These are phyloP conservation scores for Drosophila rhopaloa DNA, from an alignment of 1,140 invertebrate species.

Conservation along the genomic window DNA sequence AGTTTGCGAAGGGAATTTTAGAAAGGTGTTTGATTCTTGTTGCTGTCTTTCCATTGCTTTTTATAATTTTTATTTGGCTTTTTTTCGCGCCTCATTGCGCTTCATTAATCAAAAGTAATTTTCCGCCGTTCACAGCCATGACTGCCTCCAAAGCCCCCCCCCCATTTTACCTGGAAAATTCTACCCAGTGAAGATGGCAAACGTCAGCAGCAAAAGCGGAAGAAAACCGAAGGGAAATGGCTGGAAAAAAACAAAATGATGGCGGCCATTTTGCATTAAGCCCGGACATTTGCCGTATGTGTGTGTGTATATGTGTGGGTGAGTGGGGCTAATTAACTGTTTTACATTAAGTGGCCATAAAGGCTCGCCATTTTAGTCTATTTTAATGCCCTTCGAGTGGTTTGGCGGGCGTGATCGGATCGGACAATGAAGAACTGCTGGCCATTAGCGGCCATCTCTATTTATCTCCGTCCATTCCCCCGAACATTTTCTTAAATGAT, in stretches of 20 bases:
- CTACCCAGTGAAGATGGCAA: constrained; percentile 57
- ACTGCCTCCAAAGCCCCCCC: background rate
- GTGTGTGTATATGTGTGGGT: constrained; percentile 24
- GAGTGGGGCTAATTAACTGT: constrained; percentile 76
- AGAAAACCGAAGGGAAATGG: constrained; percentile 26
- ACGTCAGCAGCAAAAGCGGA: constrained; percentile 52
- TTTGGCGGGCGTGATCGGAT: constrained; percentile 67
- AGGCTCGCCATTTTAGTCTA: constrained; percentile 71
- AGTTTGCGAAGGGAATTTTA: constrained; percentile 25
- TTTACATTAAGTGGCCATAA: constrained; percentile 82
- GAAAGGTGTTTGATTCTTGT: constrained; percentile 15
- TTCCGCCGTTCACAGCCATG: constrained; percentile 64
- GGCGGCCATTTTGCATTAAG: constrained; percentile 71
- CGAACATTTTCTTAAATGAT: constrained; percentile 65
- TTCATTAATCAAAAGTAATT: constrained; percentile 83
- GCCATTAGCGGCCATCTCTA: constrained; percentile 56
- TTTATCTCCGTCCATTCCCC: constrained; percentile 9
- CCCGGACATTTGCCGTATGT: constrained; percentile 41
- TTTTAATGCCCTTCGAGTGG: constrained; percentile 68
- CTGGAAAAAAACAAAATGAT: constrained; percentile 53
- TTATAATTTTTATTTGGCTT: constrained; percentile 51
- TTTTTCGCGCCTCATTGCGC: constrained; percentile 62
- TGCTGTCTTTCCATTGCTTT: constrained; percentile 25
- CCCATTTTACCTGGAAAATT: constrained; percentile 43
- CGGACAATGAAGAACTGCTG: constrained; percentile 60